A percentile compares a stretch with the other conserved stretches of the same genome.
Conservation (phyloP, 1,140 invertebrate species). For the Liolophura sinensis region DNA sequence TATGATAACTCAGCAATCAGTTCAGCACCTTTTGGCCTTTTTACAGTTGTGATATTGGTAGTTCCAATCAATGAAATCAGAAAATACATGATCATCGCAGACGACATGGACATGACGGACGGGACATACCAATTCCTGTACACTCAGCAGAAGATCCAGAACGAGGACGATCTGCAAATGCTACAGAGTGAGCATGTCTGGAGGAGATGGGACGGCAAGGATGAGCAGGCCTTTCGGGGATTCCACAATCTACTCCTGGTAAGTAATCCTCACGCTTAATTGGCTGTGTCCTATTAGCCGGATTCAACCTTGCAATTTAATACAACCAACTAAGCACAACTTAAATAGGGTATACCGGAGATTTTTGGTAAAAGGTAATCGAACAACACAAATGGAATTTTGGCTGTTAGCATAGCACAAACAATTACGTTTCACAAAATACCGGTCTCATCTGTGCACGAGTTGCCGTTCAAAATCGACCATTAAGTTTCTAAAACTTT, state of each 20-base stretch:
- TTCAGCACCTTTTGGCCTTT: neutral
- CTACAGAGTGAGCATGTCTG: conserved; percentile 21
- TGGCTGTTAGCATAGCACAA: no score
- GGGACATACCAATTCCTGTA: conserved; percentile 40
- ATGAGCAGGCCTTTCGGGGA: conserved; percentile 20
- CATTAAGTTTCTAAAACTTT: no score
- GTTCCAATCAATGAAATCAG: conserved; percentile 24
- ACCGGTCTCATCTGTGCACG: no score
- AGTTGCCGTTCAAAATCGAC: no score
- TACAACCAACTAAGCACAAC: no score
- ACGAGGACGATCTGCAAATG: conserved; percentile 10
- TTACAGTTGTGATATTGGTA: conserved; percentile 32
- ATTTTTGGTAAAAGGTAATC: no score
- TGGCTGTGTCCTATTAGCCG: neutral
- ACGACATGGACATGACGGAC: conserved; percentile 27
- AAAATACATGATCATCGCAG: conserved; percentile 25
- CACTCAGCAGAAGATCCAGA: conserved; percentile 19
- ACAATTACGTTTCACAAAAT: no score
- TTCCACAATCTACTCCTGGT: conserved; percentile 34
- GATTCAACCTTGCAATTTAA: no score
- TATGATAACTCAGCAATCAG: no score
- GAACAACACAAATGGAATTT: no score
- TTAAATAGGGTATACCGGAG: no score
- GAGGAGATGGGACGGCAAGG: conserved; percentile 18
- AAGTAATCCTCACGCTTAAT: conserved; percentile 5